phyloP scores from a whole-genome alignment of 30 jellyfish, hydroid and myxozoan species.

The Pseudorhiza aurosa region DNA sequence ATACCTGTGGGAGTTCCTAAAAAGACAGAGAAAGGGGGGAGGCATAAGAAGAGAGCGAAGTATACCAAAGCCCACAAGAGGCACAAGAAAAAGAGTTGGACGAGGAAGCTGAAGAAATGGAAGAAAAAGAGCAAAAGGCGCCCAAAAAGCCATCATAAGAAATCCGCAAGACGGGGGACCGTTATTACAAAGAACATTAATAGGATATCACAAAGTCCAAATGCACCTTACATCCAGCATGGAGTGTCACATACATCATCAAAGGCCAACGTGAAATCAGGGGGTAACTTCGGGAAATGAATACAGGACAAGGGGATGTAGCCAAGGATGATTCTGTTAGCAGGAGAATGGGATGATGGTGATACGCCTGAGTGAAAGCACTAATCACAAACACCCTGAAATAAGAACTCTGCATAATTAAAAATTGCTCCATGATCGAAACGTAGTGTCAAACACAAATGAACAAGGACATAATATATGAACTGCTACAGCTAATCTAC shows the following conservation, averaged over 20 bases:
- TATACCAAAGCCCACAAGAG: constrained; percentile 1
- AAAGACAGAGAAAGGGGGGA: not conserved
- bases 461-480: too few relatives aligned
- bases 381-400: too few relatives aligned
- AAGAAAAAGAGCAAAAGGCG: constrained; percentile 10
- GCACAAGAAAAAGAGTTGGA: constrained; percentile 6
- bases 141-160: constrained; percentile 20
- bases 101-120: not conserved
- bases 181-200: constrained; percentile 57
- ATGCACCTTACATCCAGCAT: constrained; percentile 71
- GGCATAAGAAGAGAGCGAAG: not conserved
- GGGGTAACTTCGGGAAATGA: not conserved
- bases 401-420: too few relatives aligned
- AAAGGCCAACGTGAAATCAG: constrained; percentile 64
- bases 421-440: too few relatives aligned
- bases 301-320: not conserved
- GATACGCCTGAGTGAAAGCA: too few relatives aligned
- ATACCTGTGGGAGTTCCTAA: constrained; percentile 54
- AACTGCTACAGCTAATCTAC: too few relatives aligned
- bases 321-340: too few relatives aligned
- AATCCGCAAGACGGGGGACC: constrained; percentile 42
- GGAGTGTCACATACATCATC: constrained; percentile 69
- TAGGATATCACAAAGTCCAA: constrained; percentile 71
- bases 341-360: too few relatives aligned
- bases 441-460: too few relatives aligned